Evolutionary conservation across 2,113 vertebrate genomes (phyloP).

Genomic region (Cricetomys ansorgei): DNA sequence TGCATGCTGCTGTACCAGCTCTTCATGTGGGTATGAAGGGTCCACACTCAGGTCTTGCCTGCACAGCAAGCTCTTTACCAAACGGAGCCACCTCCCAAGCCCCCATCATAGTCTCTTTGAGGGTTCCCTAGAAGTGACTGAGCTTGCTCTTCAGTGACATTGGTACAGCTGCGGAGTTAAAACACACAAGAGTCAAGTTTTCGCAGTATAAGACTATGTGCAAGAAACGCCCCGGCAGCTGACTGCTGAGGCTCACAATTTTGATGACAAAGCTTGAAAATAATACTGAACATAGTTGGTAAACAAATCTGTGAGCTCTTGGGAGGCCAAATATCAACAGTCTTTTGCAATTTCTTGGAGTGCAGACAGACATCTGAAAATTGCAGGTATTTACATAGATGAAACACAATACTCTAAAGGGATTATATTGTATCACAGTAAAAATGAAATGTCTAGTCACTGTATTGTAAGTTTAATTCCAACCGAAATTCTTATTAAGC

Average conservation of each 20-base stretch:
- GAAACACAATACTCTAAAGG: constrained; percentile 62
- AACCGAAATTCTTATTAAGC: constrained; percentile 70
- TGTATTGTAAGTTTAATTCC: constrained; percentile 73
- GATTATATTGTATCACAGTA: constrained; percentile 57
- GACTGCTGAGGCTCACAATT: constrained; percentile 41
- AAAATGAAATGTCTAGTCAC: constrained; percentile 70
- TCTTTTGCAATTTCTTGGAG: constrained; percentile 73
- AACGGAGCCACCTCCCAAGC: neutral
- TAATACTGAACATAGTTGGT: constrained; percentile 62
- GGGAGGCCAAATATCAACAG: constrained; percentile 64
- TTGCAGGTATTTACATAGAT: constrained; percentile 70
- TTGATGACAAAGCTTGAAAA: constrained; percentile 65
- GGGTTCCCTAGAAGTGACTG: neutral
- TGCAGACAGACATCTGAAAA: constrained; percentile 54
- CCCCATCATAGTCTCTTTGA: neutral
- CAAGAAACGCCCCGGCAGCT: constrained; percentile 30
- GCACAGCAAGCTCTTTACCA: neutral
- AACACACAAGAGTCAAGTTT: neutral
- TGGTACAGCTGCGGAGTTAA: neutral
- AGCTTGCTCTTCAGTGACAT: too few species aligned
- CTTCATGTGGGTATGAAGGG: neutral
- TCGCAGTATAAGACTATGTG: neutral
- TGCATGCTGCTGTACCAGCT: neutral
- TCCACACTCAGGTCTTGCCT: neutral
- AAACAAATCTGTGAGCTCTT: constrained; percentile 75